Percentiles rank a stretch among this genome's conserved stretches.
These are phyloP conservation scores for Rotaria magnacalcarata DNA, from an alignment of 2,888 invertebrate genomes.

Conservation along the genomic window DNA sequence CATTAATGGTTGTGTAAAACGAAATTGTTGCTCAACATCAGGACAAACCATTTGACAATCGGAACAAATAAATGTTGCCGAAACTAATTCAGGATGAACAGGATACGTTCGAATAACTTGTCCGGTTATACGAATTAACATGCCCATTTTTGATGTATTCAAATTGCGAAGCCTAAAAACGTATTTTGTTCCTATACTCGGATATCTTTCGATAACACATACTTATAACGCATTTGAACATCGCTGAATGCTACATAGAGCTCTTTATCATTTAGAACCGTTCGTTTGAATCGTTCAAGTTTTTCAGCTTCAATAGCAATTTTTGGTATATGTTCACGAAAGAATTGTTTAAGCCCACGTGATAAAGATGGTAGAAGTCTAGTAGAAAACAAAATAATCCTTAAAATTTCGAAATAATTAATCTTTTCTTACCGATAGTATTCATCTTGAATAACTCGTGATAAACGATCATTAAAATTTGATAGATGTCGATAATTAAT, in stretches of 20 bases:
- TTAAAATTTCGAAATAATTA: too few relatives aligned
- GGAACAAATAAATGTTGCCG: slow-evolving; percentile 79
- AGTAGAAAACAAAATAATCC: too few relatives aligned
- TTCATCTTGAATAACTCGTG: slow-evolving; percentile 32
- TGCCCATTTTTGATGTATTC: slow-evolving; percentile 85
- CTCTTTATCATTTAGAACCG: slow-evolving; percentile 15
- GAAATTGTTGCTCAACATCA: slow-evolving; percentile 95
- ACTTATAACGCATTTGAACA: slow-evolving; percentile 35
- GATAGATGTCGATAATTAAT: slow-evolving; percentile 34
- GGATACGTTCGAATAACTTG: slow-evolving; percentile 89
- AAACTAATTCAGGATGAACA: slow-evolving; percentile 89
- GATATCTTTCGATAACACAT: neutral
- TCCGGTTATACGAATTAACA: slow-evolving; percentile 84
- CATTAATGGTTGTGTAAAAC: slow-evolving; percentile 79
- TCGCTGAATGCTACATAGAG: slow-evolving; percentile 21
- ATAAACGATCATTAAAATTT: slow-evolving; percentile 15
- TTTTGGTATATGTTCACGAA: slow-evolving; percentile 35
- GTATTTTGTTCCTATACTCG: too few relatives aligned
- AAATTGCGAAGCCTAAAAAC: slow-evolving; percentile 72
- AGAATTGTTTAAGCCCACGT: slow-evolving; percentile 30
- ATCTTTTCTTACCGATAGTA: neutral
- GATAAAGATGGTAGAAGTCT: slow-evolving; percentile 28
- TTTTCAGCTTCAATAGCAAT: slow-evolving; percentile 25
- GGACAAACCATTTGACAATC: slow-evolving; percentile 90
- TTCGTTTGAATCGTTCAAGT: slow-evolving; percentile 27